A percentile compares a stretch with the other conserved stretches of the same genome.
Evolutionary conservation across 2,113 vertebrate genomes (phyloP).

Genomic region (Suncus etruscus): DNA sequence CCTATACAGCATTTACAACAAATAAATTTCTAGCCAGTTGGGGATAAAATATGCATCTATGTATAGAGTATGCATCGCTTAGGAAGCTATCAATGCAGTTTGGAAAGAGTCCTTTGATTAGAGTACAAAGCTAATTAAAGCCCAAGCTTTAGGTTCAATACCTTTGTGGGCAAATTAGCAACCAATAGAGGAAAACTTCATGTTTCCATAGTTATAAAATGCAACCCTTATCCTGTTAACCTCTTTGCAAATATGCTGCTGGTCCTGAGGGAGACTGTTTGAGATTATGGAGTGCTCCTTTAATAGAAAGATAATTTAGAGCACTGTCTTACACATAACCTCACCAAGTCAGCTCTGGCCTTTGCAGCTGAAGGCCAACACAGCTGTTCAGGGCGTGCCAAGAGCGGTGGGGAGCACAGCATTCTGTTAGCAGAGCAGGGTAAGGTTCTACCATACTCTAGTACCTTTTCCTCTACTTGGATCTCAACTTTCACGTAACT

Average conservation of each 20-base stretch:
- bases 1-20: slow-evolving; percentile 92
- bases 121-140: slow-evolving; percentile 76
- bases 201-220: slow-evolving; percentile 41
- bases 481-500: slow-evolving; percentile 35
- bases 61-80: slow-evolving; percentile 84
- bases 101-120: slow-evolving; percentile 78
- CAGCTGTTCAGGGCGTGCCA: fast-evolving
- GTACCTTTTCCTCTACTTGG: not conserved
- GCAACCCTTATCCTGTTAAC: not conserved
- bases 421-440: not conserved
- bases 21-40: slow-evolving; percentile 85
- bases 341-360: not conserved
- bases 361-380: not conserved
- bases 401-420: not conserved
- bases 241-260: slow-evolving; percentile 1
- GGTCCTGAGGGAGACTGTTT: not conserved
- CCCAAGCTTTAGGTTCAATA: slow-evolving; percentile 66
- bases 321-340: not conserved
- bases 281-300: not conserved
- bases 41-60: slow-evolving; percentile 78
- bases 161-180: slow-evolving; percentile 73
- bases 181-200: slow-evolving; percentile 56
- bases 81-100: slow-evolving; percentile 83
- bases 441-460: not conserved
- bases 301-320: not conserved